Conservation (phyloP, 1,140 invertebrate species). For the Drosophila bocki region DNA sequence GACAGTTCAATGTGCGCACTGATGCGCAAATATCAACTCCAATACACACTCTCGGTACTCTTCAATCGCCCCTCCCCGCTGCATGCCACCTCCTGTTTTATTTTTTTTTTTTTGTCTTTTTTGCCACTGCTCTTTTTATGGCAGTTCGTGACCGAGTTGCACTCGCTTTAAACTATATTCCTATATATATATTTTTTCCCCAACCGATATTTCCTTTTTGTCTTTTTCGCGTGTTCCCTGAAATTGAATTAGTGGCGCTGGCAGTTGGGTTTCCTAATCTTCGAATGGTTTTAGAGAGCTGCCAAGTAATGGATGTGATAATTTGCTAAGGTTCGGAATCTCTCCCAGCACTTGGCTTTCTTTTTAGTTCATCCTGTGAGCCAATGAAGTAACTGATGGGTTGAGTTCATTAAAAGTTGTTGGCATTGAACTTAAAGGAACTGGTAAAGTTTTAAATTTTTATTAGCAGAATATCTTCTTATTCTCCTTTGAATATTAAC, state of each 20-base stretch:
- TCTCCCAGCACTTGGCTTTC: slow-evolving; percentile 9
- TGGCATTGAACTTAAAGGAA: neutral
- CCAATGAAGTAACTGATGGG: slow-evolving; percentile 1
- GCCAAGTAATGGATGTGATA: slow-evolving; percentile 73
- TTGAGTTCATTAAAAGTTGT: slow-evolving; percentile 8
- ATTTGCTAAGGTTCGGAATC: slow-evolving; percentile 53
- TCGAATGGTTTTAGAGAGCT: slow-evolving; percentile 42
- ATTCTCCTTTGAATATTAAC: neutral
- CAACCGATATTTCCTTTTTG: slow-evolving; percentile 40
- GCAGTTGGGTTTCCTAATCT: slow-evolving; percentile 67
- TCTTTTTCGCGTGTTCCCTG: slow-evolving; percentile 51
- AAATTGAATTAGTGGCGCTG: slow-evolving; percentile 81
- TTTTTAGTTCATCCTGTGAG: slow-evolving; percentile 22
- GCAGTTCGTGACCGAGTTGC: slow-evolving; percentile 80
- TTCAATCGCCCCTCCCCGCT: neutral
- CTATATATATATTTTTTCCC: neutral
- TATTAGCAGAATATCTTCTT: neutral
- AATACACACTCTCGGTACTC: slow-evolving; percentile 63
- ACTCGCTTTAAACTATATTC: slow-evolving; percentile 69
- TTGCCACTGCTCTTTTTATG: slow-evolving; percentile 73
- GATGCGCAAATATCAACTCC: slow-evolving; percentile 82
- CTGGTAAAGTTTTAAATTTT: neutral
- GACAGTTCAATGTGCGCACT: slow-evolving; percentile 83
- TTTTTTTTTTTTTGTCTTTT: slow-evolving; percentile 8
- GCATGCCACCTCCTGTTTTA: neutral